These are phyloP conservation scores for Triplophysa dalaica DNA, from an alignment of 2,113 vertebrate genomes.

Conservation along the genomic window DNA sequence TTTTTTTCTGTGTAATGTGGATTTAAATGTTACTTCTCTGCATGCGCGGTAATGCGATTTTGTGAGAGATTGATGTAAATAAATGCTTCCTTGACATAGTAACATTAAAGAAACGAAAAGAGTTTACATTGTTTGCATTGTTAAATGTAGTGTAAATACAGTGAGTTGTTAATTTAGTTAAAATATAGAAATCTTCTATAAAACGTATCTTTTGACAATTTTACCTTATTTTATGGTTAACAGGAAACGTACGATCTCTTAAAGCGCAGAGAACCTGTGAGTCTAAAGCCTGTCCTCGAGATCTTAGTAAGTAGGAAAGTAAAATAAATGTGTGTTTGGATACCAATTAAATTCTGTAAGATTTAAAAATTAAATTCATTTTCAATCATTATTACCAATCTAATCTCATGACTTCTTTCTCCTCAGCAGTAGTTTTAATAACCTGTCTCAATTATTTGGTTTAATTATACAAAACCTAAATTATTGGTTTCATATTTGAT, in stretches of 20 bases:
- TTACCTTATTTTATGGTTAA: constrained; percentile 64
- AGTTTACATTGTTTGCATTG: not conserved
- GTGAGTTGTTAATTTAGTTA: not conserved
- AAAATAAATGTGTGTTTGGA: not conserved
- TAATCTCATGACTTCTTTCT: no score
- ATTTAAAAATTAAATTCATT: no score
- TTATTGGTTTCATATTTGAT: no score
- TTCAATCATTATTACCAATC: no score
- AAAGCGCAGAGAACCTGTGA: constrained; percentile 67
- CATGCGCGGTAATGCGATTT: not conserved
- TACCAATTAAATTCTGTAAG: no score
- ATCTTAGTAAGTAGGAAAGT: constrained; percentile 15
- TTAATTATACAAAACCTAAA: no score
- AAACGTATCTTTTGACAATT: constrained; percentile 39
- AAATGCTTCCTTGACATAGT: not conserved
- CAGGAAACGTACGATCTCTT: constrained; percentile 38
- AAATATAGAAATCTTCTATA: not conserved
- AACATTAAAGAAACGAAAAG: not conserved
- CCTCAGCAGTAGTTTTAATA: no score
- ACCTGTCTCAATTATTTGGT: no score
- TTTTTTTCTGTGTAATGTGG: not conserved
- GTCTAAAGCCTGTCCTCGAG: constrained; percentile 57
- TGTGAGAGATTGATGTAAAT: not conserved
- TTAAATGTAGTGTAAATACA: not conserved
- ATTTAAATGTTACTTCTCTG: no score